Base-by-base conservation (phyloP, 2,888 invertebrate genomes). In the Clepsis dumicolana region DNA sequence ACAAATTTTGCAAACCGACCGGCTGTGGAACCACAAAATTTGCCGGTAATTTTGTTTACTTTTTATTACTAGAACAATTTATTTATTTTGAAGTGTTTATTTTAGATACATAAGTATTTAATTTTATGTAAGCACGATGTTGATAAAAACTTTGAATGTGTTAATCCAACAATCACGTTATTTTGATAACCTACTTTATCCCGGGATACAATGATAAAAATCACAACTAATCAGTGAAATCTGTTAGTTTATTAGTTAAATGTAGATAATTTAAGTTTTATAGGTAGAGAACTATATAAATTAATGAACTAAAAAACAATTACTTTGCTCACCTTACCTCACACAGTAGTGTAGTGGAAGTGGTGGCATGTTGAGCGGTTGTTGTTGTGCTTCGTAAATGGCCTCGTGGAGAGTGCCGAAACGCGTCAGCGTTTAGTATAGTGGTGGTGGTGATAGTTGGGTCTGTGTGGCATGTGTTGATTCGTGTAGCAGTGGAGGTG, bases 1-100 rank as follows among this genome's bases (percentile, higher is more conserved):
- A 70, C 72, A 67, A 77, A 60, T 16, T 27, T 24, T 64, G 14
- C 18, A 32, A 54, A 66, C 44, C 24, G 16, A 38, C 48, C 64
- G 80, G 82, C 81, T 85, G 82, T 83, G 83, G 77, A 77, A 65
- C 72, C 72, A 75, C 75, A 78, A 75, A 73, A 71, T 70, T 59
- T 64, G 70, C 57, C 61, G 52, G 71, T 57, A n/a, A 62, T 63
- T 64, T 50, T 68, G n/a, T 56, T 44, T 53, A 44, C 48, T 24
- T 56, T 67, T 64, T 71, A 61, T 67, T 71, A 65, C 41, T 64
- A 69, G 69, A 64, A 44, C 59, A 65, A 71, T 74, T 71, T 68
- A 73, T 76, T 74, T 75, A 70, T 72, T 66, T 21, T 21, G 12
- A 50, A 38, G 50, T 41, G 50, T 69, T 69, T 71, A 69, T 67